phyloP scores from a whole-genome alignment of 2,888 invertebrate genomes.

The Xylophagus ater region DNA sequence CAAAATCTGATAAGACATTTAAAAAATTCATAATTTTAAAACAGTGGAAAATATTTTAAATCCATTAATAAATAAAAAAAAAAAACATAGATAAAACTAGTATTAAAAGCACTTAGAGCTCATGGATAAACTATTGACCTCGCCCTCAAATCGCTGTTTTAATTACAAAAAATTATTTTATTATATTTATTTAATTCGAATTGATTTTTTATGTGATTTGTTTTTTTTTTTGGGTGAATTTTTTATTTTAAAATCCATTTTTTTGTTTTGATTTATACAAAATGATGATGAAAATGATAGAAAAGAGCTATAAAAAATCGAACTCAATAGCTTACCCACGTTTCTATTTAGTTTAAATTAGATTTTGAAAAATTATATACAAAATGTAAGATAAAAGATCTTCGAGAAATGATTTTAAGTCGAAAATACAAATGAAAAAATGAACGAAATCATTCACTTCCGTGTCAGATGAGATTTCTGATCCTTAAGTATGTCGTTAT shows the following conservation, averaged over 20 bases:
- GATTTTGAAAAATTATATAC: slow-evolving; percentile 2
- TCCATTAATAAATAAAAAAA: slow-evolving; percentile 7
- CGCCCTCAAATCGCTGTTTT: slow-evolving; percentile 6
- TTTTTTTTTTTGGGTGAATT: slow-evolving; percentile 19
- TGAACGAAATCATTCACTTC: too few relatives aligned
- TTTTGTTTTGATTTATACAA: slow-evolving; percentile 27
- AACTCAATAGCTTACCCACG: slow-evolving; percentile 48
- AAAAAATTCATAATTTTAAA: neutral
- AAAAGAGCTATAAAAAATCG: slow-evolving; percentile 24
- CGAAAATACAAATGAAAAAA: neutral
- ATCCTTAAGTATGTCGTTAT: too few relatives aligned
- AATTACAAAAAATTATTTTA: slow-evolving; percentile 14
- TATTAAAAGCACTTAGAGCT: slow-evolving; percentile 35
- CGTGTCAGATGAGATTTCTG: too few relatives aligned
- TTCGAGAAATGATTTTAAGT: neutral
- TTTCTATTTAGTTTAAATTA: slow-evolving; percentile 6
- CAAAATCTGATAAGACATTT: slow-evolving; percentile 9
- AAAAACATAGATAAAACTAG: slow-evolving; percentile 5
- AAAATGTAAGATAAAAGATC: neutral
- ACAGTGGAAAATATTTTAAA: neutral
- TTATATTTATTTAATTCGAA: slow-evolving; percentile 7
- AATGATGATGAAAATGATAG: neutral
- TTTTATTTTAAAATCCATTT: slow-evolving; percentile 43
- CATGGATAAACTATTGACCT: slow-evolving; percentile 59
- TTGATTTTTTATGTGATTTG: slow-evolving; percentile 8